Evolutionary conservation across 2,888 invertebrate species (phyloP), one percentile per base, ranked within the genome.

Genomic region (Criorhina ranunculi): DNA sequence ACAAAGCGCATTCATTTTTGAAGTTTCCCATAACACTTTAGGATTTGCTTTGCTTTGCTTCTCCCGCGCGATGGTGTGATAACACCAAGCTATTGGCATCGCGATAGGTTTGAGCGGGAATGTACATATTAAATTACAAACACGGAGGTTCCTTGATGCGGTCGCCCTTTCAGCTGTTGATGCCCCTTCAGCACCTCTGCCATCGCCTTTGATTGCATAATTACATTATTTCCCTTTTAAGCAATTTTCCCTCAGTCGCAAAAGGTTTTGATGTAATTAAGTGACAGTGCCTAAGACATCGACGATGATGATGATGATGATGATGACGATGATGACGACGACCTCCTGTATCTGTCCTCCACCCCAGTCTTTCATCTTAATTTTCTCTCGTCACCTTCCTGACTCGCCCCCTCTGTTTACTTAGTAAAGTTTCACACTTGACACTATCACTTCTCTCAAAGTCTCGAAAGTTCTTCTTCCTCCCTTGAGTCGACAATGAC

Each of bases 141-240:
- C 55, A 46, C 46, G 44, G 35, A 64, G 35, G 19, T 75, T 66
- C 66, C 75, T 66, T 66, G 66, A 66, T 75, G 66, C 33, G 73
- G 55, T 64, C 66, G 66, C 75, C 75, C 66, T 40, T 73, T 73
- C 17, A 42, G 37, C 60, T 40, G n/a, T 40, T n/a, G n/a, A 15
- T 31, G 17, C 15, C 11, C 31, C 31, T 31, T 7, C n/a, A 5
- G 3, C 17, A 17, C 15, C 11, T 3, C 9, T 2, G 24, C 37
- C 19, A 6, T 15, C 12, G 11, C 46, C 44, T 70, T 70, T 70
- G 64, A 79, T 85, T 85, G 49, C 80, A 75, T 85, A 85, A 85
- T 80, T 80, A 53, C 80, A 76, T 85, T 85, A 85, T 70, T 85
- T 85, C 80, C 70, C 85, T 85, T 85, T 85, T 79, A 85, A 85